Evolutionary conservation across 2,888 invertebrate species (phyloP).

Genomic region (Diabrotica balteata): DNA sequence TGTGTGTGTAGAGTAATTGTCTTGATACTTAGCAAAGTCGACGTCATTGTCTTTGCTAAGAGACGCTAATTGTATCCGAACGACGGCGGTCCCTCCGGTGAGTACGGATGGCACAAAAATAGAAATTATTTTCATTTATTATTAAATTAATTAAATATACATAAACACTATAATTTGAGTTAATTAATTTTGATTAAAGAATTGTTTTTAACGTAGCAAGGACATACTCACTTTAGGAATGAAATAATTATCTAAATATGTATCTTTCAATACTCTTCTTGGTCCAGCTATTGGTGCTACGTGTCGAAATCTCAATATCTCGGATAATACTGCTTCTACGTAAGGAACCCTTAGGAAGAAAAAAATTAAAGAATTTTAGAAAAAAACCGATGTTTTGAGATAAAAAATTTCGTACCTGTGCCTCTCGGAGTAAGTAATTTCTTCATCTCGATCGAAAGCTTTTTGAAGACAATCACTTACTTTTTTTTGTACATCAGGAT

Average conservation of each 20-base stretch:
- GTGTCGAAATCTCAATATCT: conserved; percentile 61
- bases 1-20: no score
- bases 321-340: conserved; percentile 64
- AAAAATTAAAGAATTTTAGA: not conserved
- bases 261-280: conserved; percentile 63
- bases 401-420: conserved; percentile 53
- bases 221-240: conserved; percentile 54
- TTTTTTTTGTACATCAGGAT: conserved; percentile 67
- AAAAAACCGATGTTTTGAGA: not conserved
- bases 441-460: conserved; percentile 57
- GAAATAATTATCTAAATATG: conserved; percentile 64
- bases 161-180: no score
- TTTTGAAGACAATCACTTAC: conserved; percentile 65
- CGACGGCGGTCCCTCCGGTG: no score
- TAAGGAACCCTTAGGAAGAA: conserved; percentile 60
- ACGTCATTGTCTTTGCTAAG: no score
- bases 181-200: no score
- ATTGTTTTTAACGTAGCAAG: no score
- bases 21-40: no score
- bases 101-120: no score
- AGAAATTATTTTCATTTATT: no score
- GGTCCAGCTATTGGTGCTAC: conserved; percentile 63
- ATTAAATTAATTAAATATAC: no score
- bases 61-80: no score
- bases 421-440: conserved; percentile 61